phyloP scores from a whole-genome alignment of 2,113 vertebrate species.

The Lagopus leucura region DNA sequence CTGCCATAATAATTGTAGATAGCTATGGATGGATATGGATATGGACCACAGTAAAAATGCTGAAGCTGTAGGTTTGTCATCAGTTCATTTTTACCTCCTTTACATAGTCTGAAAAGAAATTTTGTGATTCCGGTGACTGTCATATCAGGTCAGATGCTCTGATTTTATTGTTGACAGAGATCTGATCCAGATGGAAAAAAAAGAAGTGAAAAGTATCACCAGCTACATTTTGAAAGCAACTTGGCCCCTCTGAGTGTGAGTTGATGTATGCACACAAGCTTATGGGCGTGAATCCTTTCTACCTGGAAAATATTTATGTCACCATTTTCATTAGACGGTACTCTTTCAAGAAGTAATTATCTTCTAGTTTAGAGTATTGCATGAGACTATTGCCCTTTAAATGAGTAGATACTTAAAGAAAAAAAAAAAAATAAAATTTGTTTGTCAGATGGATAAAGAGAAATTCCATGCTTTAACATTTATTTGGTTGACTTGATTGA shows the following conservation, averaged over 20 bases:
- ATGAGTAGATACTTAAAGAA: constrained; percentile 29
- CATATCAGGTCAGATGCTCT: neutral
- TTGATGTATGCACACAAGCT: neutral
- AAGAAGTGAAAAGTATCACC: neutral
- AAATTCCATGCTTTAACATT: neutral
- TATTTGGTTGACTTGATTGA: neutral
- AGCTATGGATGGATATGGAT: neutral
- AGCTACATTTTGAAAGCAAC: neutral
- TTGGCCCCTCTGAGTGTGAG: neutral
- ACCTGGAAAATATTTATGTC: constrained; percentile 32
- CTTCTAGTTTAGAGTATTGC: constrained; percentile 4
- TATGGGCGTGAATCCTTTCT: neutral
- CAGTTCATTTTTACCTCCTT: neutral
- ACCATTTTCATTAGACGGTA: constrained; percentile 34
- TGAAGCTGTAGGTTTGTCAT: neutral
- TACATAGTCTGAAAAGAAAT: neutral
- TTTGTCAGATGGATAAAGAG: neutral
- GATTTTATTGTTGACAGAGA: neutral
- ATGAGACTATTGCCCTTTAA: neutral
- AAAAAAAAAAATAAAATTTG: neutral
- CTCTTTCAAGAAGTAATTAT: constrained; percentile 42
- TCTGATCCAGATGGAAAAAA: neutral
- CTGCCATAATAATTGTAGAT: neutral
- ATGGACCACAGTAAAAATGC: neutral
- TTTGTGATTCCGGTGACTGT: neutral